A percentile compares a stretch with the other conserved stretches of the same genome.
phyloP scores from a whole-genome alignment of 2,797 vertebrate genomes.

The Brachyalestes nurse region DNA sequence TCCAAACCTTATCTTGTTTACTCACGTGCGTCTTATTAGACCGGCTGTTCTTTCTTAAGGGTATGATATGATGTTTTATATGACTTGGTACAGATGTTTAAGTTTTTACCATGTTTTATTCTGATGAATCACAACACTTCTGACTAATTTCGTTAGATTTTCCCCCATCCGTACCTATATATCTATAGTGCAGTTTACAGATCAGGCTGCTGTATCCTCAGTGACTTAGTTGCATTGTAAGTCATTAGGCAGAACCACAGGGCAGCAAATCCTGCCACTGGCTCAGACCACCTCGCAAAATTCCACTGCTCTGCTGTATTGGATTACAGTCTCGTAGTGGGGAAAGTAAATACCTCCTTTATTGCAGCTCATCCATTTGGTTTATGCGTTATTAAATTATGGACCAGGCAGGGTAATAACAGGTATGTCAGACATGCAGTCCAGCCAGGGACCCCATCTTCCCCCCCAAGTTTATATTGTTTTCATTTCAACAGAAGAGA shows the following conservation, averaged over 20 bases:
- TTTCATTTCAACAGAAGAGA: conserved; percentile 51
- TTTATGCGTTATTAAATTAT: conserved; percentile 75
- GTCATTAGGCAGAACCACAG: conserved; percentile 55
- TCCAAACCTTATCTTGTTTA: neutral
- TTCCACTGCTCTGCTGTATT: conserved; percentile 62
- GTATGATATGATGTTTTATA: neutral
- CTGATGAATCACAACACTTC: neutral
- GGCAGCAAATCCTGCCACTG: conserved; percentile 57
- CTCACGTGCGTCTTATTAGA: neutral
- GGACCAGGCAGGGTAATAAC: conserved; percentile 65
- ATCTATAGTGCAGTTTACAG: conserved; percentile 22
- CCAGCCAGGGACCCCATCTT: conserved; percentile 20
- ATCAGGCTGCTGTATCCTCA: conserved; percentile 41
- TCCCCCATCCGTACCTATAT: neutral
- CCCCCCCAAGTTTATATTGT: conserved; percentile 57
- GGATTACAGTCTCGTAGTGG: conserved; percentile 63
- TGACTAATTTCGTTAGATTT: neutral
- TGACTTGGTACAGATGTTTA: neutral
- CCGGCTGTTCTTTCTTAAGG: neutral
- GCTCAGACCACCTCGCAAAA: conserved; percentile 66
- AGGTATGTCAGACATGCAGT: conserved; percentile 61
- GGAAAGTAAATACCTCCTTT: conserved; percentile 72
- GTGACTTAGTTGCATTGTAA: conserved; percentile 36
- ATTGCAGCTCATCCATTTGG: conserved; percentile 73
- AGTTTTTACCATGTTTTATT: neutral